Evolutionary conservation across 1,140 invertebrate genomes (phyloP).

Genomic region (Saccostrea echinata): DNA sequence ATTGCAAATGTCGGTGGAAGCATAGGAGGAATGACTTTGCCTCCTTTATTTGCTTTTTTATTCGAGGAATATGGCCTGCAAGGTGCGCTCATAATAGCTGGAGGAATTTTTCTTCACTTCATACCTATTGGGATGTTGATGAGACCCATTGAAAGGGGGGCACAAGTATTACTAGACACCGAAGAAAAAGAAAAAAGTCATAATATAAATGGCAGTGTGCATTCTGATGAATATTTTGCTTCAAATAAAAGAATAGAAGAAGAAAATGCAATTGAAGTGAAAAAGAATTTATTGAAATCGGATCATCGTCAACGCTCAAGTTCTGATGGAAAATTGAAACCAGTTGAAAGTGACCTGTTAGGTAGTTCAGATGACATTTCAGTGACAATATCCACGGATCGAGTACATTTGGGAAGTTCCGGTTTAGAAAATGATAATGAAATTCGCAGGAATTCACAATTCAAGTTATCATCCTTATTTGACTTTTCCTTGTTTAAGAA

Average conservation of each 20-base stretch:
- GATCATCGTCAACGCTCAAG: too few relatives aligned
- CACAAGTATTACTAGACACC: background rate
- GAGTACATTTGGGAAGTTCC: background rate
- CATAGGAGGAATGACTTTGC: too few relatives aligned
- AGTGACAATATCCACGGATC: too few relatives aligned
- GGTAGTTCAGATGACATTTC: too few relatives aligned
- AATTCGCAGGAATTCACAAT: background rate
- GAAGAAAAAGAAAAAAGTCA: slow-evolving; percentile 22
- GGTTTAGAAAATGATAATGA: too few relatives aligned
- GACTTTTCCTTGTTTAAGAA: slow-evolving; percentile 20
- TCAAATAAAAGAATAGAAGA: background rate
- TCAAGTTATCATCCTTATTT: background rate
- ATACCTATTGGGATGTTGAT: slow-evolving; percentile 34
- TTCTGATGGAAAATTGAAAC: background rate
- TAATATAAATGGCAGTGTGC: too few relatives aligned
- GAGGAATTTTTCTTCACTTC: slow-evolving; percentile 77
- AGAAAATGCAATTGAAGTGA: background rate
- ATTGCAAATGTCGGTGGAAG: too few relatives aligned
- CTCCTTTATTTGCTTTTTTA: slow-evolving; percentile 83
- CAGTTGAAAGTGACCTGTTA: too few relatives aligned
- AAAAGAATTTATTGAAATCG: background rate
- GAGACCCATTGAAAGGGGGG: slow-evolving; percentile 39
- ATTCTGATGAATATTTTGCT: too few relatives aligned
- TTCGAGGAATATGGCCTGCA: slow-evolving; percentile 86
- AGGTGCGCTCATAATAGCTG: slow-evolving; percentile 81